Evolutionary conservation across 2,797 vertebrate species (phyloP), one percentile per base, ranked within the genome.

Genomic region (Artibeus lituratus): DNA sequence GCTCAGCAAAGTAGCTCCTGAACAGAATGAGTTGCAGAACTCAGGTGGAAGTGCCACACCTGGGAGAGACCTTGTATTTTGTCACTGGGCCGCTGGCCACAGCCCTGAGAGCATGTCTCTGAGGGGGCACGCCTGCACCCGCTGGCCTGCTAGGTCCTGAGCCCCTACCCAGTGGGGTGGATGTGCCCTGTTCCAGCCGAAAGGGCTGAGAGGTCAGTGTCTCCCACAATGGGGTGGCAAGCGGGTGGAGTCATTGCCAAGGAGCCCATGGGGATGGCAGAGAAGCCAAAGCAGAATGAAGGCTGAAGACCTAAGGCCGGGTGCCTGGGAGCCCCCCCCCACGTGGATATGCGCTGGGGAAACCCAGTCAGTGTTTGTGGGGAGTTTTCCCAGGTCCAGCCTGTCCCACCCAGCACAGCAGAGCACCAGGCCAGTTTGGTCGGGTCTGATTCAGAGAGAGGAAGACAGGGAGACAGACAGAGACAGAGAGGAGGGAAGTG

Each of bases 311-410:
- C 2, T 15, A 70, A 78, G 49, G 14, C 78, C 4, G 5, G 47
- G 26, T 7, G 65, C 62, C 21, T 10, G 4, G 4, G 15, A 49
- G 5, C 22, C 7, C n/a, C n/a, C n/a, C n/a, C n/a, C 1, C 1
- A 14, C 4, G 0, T 9, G 49, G 4, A 10, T 15, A 53, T 2
- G 2, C 15, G 35, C 69, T 11, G 1, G 49, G 10, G n/a, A 74
- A 87, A 70, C 51, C 21, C 59, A 12, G 76, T 18, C 77, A 35
- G 35, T 12, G 35, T 29, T 7, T 72, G 7, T 4, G 24, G 55
- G 92, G 57, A 39, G 19, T 53, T 19, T 53, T 53, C 57, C 29
- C 26, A 53, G 26, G 11, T 84, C 39, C 80, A 47, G 53, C 18
- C 5, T 5, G 21, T 32, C 32, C 18, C 16, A 39, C 10, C 2